Evolutionary conservation across 1,140 invertebrate genomes (phyloP).

Genomic region (Samia ricini): DNA sequence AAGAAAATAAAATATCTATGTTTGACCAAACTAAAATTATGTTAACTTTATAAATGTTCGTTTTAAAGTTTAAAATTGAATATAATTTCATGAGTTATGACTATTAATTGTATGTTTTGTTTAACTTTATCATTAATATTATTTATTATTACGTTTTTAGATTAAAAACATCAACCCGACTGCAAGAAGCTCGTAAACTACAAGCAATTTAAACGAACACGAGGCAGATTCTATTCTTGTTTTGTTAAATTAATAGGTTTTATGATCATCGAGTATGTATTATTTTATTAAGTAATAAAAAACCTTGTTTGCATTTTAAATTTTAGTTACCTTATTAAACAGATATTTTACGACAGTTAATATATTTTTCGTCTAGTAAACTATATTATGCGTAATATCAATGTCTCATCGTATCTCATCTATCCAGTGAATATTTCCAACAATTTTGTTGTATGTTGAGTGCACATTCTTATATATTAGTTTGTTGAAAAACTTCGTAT

Average conservation of each 20-base stretch:
- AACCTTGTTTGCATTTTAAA: not conserved
- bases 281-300: not conserved
- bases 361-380: not conserved
- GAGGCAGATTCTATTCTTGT: slow-evolving; percentile 1
- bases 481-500: too few species aligned
- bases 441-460: too few species aligned
- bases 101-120: not conserved
- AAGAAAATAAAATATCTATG: too few species aligned
- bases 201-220: not conserved
- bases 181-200: not conserved
- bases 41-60: not conserved
- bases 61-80: not conserved
- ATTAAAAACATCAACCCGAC: not conserved
- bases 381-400: too few species aligned
- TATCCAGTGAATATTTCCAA: too few species aligned
- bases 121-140: not conserved
- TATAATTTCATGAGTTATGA: not conserved
- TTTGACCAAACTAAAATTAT: not conserved
- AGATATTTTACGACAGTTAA: not conserved
- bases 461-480: too few species aligned
- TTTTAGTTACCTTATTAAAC: not conserved
- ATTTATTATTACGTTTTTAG: not conserved
- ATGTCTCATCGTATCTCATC: too few species aligned
- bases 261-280: not conserved
- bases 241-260: not conserved